Evolutionary conservation across 2,888 invertebrate species (phyloP).

Genomic region (Patella pellucida): DNA sequence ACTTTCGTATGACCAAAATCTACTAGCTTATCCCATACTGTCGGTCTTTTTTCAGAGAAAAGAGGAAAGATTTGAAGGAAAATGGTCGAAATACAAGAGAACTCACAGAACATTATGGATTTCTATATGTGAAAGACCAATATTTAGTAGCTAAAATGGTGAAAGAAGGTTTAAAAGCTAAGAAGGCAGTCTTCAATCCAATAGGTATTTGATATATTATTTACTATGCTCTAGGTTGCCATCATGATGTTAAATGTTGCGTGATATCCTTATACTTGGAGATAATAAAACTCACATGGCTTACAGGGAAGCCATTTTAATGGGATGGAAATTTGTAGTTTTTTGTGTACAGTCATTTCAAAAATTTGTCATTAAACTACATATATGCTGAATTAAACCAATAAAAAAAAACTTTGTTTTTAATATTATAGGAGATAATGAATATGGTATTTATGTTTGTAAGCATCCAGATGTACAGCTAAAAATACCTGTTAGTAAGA

Average conservation of each 20-base stretch:
- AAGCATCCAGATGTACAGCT: conserved; percentile 58
- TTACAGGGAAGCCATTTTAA: no score
- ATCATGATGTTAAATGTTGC: neutral
- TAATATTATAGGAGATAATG: conserved; percentile 48
- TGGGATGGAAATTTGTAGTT: no score
- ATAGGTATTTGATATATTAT: conserved; percentile 42
- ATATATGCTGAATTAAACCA: no score
- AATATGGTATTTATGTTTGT: conserved; percentile 52
- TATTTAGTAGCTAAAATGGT: conserved; percentile 38
- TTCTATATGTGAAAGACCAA: conserved; percentile 32
- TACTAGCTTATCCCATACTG: no score
- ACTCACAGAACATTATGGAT: conserved; percentile 51
- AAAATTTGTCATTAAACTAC: no score
- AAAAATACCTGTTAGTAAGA: conserved; percentile 38
- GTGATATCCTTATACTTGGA: no score
- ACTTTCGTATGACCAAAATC: no score
- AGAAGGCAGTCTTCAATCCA: conserved; percentile 38
- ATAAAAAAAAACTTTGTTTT: no score
- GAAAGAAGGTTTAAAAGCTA: conserved; percentile 47
- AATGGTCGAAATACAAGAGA: conserved; percentile 49
- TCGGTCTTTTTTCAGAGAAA: conserved; percentile 38
- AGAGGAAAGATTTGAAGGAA: conserved; percentile 55
- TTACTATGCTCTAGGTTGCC: neutral
- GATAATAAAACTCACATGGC: no score
- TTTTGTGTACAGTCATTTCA: no score